Evolutionary conservation across 2,113 vertebrate species (phyloP).

Genomic region (Capreolus pygargus): DNA sequence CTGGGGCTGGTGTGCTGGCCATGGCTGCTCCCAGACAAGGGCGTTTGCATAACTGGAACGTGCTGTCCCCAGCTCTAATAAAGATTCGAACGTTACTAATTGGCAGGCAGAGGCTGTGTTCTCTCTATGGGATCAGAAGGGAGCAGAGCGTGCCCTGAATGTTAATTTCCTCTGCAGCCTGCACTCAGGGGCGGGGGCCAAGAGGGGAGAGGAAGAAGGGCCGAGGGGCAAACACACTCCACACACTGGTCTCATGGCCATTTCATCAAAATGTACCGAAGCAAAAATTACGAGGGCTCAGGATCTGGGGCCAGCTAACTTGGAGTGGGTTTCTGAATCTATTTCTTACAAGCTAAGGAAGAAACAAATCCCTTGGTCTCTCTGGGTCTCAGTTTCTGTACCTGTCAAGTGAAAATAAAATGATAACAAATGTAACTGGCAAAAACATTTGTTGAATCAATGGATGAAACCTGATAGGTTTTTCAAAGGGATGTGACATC

Average conservation of each 20-base stretch:
- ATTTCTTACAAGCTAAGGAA: neutral
- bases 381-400: neutral
- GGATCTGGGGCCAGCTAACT: neutral
- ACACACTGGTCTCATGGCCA: neutral
- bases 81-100: slow-evolving; percentile 56
- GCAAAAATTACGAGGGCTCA: neutral
- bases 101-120: slow-evolving; percentile 71
- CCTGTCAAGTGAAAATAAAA: slow-evolving; percentile 25
- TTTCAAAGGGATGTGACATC: neutral
- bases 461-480: neutral
- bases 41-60: slow-evolving; percentile 45
- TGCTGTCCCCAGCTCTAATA: slow-evolving; percentile 63
- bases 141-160: slow-evolving; percentile 40
- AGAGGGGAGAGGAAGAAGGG: neutral
- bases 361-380: neutral
- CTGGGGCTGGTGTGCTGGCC: neutral
- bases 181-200: neutral
- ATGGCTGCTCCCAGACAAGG: slow-evolving; percentile 30
- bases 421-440: neutral
- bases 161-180: slow-evolving; percentile 17
- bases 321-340: neutral
- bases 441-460: neutral
- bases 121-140: slow-evolving; percentile 54
- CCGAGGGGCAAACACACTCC: neutral
- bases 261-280: neutral